Percentiles rank a stretch among this genome's conserved stretches.
phyloP scores from a whole-genome alignment of 2,113 vertebrate species.

The Indicator maculatus region DNA sequence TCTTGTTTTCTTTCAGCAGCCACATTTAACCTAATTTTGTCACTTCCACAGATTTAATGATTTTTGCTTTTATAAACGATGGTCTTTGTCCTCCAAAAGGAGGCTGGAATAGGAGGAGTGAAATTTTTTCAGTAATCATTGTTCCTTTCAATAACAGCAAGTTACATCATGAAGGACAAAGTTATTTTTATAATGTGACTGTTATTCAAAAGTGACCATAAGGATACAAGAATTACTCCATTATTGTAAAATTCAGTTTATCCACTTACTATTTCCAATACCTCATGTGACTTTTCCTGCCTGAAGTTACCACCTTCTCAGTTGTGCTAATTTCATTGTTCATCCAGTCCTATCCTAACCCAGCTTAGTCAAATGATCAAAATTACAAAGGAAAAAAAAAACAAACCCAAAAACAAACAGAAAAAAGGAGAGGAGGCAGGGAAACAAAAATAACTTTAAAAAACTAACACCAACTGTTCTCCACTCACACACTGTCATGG shows the following conservation, averaged over 20 bases:
- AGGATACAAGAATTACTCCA: background rate
- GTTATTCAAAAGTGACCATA: background rate
- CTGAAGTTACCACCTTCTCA: background rate
- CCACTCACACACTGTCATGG: background rate
- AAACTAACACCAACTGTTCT: background rate
- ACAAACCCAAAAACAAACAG: no score
- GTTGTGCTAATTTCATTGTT: background rate
- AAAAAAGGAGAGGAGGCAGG: fast-evolving
- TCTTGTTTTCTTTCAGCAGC: background rate
- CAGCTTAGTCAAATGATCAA: background rate
- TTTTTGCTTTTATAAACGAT: background rate
- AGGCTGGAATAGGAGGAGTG: background rate
- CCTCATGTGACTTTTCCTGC: background rate
- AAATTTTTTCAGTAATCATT: background rate
- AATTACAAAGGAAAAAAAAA: background rate
- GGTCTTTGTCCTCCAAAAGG: background rate
- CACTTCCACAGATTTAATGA: background rate
- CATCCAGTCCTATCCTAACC: background rate
- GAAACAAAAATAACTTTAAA: background rate
- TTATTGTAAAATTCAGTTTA: background rate
- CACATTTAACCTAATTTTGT: background rate
- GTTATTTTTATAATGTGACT: background rate
- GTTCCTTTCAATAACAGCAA: background rate
- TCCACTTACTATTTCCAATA: background rate
- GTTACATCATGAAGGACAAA: background rate